phyloP scores from a whole-genome alignment of 2,797 vertebrate genomes.

The Neopelma chrysocephalum region DNA sequence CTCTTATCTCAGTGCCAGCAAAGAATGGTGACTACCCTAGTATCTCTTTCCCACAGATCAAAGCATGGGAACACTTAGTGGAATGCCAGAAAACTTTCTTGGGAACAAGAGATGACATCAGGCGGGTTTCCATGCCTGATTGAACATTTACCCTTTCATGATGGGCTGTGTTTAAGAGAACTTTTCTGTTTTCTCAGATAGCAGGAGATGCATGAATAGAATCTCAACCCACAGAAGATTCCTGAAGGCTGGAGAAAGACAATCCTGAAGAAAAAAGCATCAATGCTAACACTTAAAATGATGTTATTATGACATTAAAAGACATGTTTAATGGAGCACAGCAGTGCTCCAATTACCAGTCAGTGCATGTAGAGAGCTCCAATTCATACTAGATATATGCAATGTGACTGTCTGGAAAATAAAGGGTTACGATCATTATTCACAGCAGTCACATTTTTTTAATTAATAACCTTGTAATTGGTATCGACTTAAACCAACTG shows the following conservation, averaged over 20 bases:
- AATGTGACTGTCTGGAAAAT: not conserved
- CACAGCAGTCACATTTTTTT: conserved; percentile 68
- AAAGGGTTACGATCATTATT: conserved; percentile 59
- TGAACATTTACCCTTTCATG: conserved; percentile 21
- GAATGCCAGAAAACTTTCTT: not conserved
- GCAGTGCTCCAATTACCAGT: not conserved
- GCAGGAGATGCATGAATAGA: not conserved
- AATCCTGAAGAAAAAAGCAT: not conserved
- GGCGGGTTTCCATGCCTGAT: not conserved
- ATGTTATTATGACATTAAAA: not conserved
- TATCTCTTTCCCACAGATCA: conserved; percentile 34
- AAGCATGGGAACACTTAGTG: conserved; percentile 10
- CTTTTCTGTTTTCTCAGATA: not conserved
- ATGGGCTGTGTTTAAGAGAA: not conserved
- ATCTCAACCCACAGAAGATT: not conserved
- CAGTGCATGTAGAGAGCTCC: not conserved
- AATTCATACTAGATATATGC: not conserved
- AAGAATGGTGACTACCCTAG: not conserved
- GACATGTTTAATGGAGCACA: not conserved
- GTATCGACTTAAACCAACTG: conserved; percentile 73
- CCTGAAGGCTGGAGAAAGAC: not conserved
- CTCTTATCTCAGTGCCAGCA: not conserved
- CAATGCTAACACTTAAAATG: not conserved
- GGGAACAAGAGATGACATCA: not conserved
- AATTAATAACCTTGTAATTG: conserved; percentile 81